These are phyloP conservation scores for Hydropsyche tenuis DNA, from an alignment of 1,140 invertebrate genomes.

Conservation along the genomic window DNA sequence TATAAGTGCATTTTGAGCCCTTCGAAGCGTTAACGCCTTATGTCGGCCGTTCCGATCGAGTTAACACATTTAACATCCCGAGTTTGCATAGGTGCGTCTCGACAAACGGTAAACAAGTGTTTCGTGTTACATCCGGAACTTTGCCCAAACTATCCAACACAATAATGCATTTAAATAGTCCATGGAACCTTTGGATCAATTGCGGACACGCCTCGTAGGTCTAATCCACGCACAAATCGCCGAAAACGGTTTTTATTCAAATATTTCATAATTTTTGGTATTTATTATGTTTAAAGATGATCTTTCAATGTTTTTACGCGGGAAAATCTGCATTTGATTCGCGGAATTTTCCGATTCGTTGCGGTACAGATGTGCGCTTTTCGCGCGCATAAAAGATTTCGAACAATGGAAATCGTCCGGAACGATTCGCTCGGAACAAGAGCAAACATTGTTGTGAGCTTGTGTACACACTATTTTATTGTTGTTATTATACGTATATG, in stretches of 20 bases:
- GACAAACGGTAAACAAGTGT: conserved; percentile 44
- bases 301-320: too few species aligned
- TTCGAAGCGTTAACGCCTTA: conserved; percentile 24
- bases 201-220: too few species aligned
- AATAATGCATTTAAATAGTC: not conserved
- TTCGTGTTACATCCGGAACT: conserved; percentile 34
- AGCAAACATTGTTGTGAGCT: conserved; percentile 40
- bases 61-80: conserved; percentile 21
- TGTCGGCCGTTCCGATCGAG: conserved; percentile 44
- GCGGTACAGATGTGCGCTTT: not conserved
- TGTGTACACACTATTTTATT: not conserved
- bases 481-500: too few species aligned
- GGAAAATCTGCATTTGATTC: too few species aligned
- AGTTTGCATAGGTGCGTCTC: conserved; percentile 44
- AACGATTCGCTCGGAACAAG: conserved; percentile 45
- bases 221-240: too few species aligned
- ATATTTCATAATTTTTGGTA: too few species aligned
- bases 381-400: conserved; percentile 11
- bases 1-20: not conserved
- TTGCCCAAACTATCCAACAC: conserved; percentile 21
- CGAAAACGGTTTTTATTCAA: too few species aligned
- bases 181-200: not conserved
- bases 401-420: conserved; percentile 27
- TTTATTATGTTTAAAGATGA: too few species aligned
- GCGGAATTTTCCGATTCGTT: not conserved